Evolutionary conservation across 2,888 invertebrate species (phyloP).

Genomic region (Nephrotoma appendiculata): DNA sequence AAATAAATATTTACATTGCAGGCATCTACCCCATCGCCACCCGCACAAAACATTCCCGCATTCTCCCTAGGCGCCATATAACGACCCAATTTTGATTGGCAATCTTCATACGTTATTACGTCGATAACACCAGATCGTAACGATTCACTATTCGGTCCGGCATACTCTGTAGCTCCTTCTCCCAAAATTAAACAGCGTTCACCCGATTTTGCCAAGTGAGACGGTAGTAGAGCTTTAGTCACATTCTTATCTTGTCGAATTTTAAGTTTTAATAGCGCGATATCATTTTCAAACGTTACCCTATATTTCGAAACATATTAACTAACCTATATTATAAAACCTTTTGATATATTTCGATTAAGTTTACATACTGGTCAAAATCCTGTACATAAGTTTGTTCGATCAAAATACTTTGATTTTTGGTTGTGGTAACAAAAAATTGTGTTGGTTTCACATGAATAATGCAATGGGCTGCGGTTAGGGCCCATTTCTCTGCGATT

Average conservation of each 20-base stretch:
- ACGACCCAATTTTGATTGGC: not conserved
- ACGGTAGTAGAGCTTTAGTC: not conserved
- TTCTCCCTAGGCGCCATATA: conserved; percentile 15
- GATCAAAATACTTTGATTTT: not conserved
- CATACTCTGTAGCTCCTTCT: not conserved
- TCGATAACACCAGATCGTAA: not conserved
- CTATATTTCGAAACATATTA: not conserved
- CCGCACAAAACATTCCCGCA: conserved; percentile 46
- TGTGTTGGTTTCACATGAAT: not conserved
- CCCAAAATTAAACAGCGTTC: not conserved
- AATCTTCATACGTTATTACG: not conserved
- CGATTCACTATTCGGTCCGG: not conserved
- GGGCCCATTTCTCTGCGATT: not conserved
- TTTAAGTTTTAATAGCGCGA: not conserved
- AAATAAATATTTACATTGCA: conserved; percentile 37
- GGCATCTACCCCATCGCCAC: conserved; percentile 41
- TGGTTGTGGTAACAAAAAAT: not conserved
- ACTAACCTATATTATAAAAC: not conserved
- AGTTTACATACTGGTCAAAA: not conserved
- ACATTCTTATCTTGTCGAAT: not conserved
- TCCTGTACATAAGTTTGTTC: not conserved
- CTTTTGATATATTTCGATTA: not conserved
- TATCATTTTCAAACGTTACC: not conserved
- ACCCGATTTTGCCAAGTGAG: not conserved
- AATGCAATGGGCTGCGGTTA: not conserved